These are phyloP conservation scores for Anhinga rufa DNA, from an alignment of 2,113 vertebrate species.

Conservation along the genomic window DNA sequence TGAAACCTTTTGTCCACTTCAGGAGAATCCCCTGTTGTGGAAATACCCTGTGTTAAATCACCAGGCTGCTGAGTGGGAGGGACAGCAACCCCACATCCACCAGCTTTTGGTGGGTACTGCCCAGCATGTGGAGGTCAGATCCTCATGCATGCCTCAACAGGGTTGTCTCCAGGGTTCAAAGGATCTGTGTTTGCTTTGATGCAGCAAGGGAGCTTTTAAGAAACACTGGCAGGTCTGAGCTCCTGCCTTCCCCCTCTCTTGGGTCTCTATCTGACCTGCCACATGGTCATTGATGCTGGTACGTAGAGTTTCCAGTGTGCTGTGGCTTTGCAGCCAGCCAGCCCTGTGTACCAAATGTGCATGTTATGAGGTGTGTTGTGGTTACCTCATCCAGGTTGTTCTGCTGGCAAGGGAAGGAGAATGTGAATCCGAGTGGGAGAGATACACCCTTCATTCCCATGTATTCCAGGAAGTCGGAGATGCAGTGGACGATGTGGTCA, in stretches of 20 bases:
- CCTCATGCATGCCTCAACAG: accelerated
- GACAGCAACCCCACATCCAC: not conserved
- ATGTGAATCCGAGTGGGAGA: conserved; percentile 92
- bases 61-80: not conserved
- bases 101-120: not conserved
- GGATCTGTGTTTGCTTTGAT: not conserved
- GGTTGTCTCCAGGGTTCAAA: not conserved
- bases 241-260: not conserved
- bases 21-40: conserved; percentile 85
- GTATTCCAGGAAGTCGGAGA: conserved; percentile 91
- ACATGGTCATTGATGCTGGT: accelerated
- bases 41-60: not conserved
- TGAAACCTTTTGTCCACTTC: conserved; percentile 97
- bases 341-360: accelerated
- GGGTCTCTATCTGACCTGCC: not conserved
- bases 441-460: conserved; percentile 92
- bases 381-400: conserved; percentile 87
- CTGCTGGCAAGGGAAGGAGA: conserved; percentile 96
- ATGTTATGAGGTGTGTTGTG: not conserved
- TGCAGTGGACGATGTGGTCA: conserved; percentile 91
- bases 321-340: not conserved
- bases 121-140: not conserved
- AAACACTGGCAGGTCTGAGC: not conserved
- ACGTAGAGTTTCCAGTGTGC: not conserved
- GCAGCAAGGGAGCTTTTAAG: not conserved